Evolutionary conservation across 2,797 vertebrate genomes (phyloP).

Genomic region (Anguilla megastoma): DNA sequence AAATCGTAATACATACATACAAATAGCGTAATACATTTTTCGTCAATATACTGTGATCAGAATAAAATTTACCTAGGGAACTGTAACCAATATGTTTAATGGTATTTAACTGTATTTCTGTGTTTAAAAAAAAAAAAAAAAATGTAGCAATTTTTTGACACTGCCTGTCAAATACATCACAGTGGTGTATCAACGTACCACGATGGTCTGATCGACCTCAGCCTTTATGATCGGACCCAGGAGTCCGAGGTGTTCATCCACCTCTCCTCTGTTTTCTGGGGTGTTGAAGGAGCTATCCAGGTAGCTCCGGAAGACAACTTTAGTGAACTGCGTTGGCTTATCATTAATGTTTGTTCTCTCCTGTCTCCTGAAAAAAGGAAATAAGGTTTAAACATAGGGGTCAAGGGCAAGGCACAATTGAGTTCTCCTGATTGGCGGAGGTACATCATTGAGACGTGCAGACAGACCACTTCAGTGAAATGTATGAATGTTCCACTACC

Average conservation of each 20-base stretch:
- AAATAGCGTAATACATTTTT: too few species aligned
- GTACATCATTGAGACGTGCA: background rate
- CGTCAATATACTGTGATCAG: too few species aligned
- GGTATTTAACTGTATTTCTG: too few species aligned
- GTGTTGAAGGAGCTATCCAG: conserved; percentile 80
- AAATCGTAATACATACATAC: too few species aligned
- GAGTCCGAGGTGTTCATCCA: conserved; percentile 88
- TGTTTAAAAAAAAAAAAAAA: background rate
- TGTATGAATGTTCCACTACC: too few species aligned
- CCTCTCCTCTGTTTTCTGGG: conserved; percentile 77
- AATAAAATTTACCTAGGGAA: too few species aligned
- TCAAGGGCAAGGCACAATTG: background rate
- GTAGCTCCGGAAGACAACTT: conserved; percentile 87
- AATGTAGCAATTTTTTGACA: background rate
- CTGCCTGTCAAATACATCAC: background rate
- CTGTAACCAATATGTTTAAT: too few species aligned
- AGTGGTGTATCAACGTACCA: conserved; percentile 68
- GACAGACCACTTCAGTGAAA: background rate
- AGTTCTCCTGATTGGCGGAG: background rate
- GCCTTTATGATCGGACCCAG: conserved; percentile 91
- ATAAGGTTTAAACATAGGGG: background rate
- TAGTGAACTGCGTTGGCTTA: conserved; percentile 73
- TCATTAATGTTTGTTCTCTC: conserved; percentile 57
- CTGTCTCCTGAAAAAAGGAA: conserved; percentile 57
- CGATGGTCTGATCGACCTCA: conserved; percentile 87